Conservation (phyloP, 2,113 vertebrate genomes). For the Caretta caretta region DNA sequence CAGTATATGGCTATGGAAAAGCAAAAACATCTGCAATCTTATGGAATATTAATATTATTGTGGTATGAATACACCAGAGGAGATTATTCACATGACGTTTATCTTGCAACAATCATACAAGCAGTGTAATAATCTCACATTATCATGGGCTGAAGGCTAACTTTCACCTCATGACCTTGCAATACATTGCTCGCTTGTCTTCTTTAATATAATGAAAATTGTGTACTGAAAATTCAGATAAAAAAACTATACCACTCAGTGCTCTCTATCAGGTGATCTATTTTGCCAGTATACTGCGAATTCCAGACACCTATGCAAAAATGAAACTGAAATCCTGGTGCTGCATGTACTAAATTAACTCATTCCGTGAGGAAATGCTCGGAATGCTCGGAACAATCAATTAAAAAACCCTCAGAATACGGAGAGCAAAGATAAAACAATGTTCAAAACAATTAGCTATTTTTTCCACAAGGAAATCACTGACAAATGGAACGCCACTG, state of each 20-base stretch:
- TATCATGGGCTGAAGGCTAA: rapidly evolving
- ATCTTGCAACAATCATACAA: background rate
- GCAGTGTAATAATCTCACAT: background rate
- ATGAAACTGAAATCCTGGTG: background rate
- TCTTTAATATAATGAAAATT: background rate
- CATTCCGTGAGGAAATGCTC: background rate
- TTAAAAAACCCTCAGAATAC: background rate
- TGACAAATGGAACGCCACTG: slow-evolving; percentile 29
- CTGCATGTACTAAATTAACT: background rate
- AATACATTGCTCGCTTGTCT: background rate
- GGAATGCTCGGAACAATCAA: background rate
- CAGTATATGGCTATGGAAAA: background rate
- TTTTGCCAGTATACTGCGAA: rapidly evolving
- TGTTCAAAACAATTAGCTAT: background rate
- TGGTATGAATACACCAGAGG: background rate
- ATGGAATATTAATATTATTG: background rate
- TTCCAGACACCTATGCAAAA: background rate
- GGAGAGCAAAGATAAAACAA: slow-evolving; percentile 20
- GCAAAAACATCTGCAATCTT: background rate
- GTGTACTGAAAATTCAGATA: background rate
- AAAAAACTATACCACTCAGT: background rate
- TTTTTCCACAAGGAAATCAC: slow-evolving; percentile 4
- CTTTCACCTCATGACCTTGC: background rate
- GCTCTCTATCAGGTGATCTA: background rate
- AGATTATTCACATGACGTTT: background rate